Percentiles rank a stretch among this genome's conserved stretches.
Evolutionary conservation across 2,888 invertebrate genomes (phyloP).

Genomic region (Cataglyphis albicans): DNA sequence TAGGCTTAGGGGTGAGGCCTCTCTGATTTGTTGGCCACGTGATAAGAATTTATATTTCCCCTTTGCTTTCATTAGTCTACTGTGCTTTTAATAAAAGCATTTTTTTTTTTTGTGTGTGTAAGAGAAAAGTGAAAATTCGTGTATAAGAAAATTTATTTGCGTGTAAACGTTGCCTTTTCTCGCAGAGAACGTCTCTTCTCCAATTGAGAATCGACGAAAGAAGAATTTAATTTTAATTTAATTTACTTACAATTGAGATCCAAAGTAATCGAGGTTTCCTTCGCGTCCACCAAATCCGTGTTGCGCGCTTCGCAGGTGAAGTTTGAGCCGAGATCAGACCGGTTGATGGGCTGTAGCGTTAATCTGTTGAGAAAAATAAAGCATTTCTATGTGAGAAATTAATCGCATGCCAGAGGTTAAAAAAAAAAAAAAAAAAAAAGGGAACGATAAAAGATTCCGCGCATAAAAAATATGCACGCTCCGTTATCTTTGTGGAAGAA

Average conservation of each 20-base stretch:
- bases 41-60: slow-evolving; percentile 78
- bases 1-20: slow-evolving; percentile 71
- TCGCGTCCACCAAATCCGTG: slow-evolving; percentile 93
- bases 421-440: neutral
- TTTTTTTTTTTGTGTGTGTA: neutral
- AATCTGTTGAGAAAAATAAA: slow-evolving; percentile 73
- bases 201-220: neutral
- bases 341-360: slow-evolving; percentile 90
- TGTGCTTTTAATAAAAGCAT: slow-evolving; percentile 53
- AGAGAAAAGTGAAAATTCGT: neutral
- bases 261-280: slow-evolving; percentile 91
- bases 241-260: slow-evolving; percentile 92
- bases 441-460: too few relatives aligned
- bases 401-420: neutral
- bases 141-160: neutral
- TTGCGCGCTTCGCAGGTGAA: slow-evolving; percentile 96
- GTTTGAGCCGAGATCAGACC: slow-evolving; percentile 93
- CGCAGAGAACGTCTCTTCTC: neutral
- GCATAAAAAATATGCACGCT: neutral
- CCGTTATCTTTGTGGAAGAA: neutral
- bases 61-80: slow-evolving; percentile 62
- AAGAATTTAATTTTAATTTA: neutral
- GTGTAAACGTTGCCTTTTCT: neutral
- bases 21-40: slow-evolving; percentile 79
- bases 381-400: neutral